Conservation (phyloP, 2,888 invertebrate genomes). For the Platypus cylindrus region DNA sequence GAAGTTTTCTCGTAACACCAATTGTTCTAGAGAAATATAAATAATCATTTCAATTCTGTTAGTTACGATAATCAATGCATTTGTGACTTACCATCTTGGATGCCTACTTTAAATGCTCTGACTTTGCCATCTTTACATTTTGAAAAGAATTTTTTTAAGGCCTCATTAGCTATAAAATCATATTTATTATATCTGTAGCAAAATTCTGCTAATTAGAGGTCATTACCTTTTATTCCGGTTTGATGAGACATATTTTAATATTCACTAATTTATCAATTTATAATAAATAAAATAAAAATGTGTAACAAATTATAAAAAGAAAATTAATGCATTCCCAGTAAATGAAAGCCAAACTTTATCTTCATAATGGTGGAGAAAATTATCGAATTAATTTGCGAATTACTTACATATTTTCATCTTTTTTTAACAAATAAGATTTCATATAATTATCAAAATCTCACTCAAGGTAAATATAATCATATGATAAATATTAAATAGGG, state of each 20-base stretch:
- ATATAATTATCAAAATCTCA: too few species aligned
- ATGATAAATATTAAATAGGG: too few species aligned
- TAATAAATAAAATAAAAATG: too few species aligned
- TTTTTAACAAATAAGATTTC: too few species aligned
- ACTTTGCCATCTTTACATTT: conserved; percentile 72
- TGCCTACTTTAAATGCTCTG: conserved; percentile 69
- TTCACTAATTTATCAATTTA: too few species aligned
- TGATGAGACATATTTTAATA: conserved; percentile 65
- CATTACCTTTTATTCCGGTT: conserved; percentile 75
- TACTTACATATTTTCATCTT: too few species aligned
- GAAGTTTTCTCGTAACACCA: conserved; percentile 51
- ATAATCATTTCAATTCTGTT: conserved; percentile 1
- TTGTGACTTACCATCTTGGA: conserved; percentile 69
- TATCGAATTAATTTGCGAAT: too few species aligned
- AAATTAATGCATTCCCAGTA: too few species aligned
- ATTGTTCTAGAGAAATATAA: conserved; percentile 49
- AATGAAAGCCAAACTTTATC: too few species aligned
- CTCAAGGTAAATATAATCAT: too few species aligned
- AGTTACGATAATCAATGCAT: not conserved
- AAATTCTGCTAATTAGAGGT: conserved; percentile 27
- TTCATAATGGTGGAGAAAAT: too few species aligned
- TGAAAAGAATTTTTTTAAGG: conserved; percentile 66
- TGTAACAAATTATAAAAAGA: too few species aligned
- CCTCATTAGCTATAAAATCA: conserved; percentile 61
- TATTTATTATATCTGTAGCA: conserved; percentile 6